A percentile compares a stretch with the other conserved stretches of the same genome.
Conservation (phyloP, 2,888 invertebrate genomes). For the Cantharis nigra region DNA sequence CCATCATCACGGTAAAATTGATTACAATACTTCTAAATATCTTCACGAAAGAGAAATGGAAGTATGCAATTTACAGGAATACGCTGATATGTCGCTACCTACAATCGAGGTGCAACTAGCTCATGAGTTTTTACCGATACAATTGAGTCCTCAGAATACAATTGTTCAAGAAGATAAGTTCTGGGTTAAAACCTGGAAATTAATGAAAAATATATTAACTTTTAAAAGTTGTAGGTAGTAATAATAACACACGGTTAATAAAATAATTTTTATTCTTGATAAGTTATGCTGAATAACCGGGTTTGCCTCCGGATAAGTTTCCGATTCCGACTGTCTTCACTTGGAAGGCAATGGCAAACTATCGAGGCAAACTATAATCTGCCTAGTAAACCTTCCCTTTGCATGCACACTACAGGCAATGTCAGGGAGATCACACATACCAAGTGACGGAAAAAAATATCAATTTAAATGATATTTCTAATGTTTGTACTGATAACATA, state of each 20-base stretch:
- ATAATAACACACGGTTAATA: neutral
- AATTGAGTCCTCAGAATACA: conserved; percentile 3
- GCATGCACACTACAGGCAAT: no score
- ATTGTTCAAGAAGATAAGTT: neutral
- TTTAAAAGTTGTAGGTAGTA: conserved; percentile 24
- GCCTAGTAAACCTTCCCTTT: no score
- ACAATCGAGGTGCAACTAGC: conserved; percentile 5
- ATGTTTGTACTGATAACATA: no score
- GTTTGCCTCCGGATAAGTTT: no score
- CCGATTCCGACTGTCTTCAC: no score
- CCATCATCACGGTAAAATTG: conserved; percentile 10
- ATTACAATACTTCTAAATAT: neutral
- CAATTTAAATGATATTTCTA: no score
- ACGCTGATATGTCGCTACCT: neutral
- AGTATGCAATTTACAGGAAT: conserved; percentile 10
- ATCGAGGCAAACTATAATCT: no score
- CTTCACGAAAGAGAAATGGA: conserved; percentile 19
- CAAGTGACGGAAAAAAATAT: no score
- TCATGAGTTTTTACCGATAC: neutral
- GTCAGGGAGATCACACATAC: no score
- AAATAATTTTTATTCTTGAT: no score
- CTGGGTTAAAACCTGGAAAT: conserved; percentile 10
- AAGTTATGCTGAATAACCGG: no score
- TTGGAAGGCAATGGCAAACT: no score
- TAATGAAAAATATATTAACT: conserved; percentile 20